Percentiles rank a stretch among this genome's conserved stretches.
These are phyloP conservation scores for Hirundo rustica DNA, from an alignment of 2,797 vertebrate species.

Conservation along the genomic window DNA sequence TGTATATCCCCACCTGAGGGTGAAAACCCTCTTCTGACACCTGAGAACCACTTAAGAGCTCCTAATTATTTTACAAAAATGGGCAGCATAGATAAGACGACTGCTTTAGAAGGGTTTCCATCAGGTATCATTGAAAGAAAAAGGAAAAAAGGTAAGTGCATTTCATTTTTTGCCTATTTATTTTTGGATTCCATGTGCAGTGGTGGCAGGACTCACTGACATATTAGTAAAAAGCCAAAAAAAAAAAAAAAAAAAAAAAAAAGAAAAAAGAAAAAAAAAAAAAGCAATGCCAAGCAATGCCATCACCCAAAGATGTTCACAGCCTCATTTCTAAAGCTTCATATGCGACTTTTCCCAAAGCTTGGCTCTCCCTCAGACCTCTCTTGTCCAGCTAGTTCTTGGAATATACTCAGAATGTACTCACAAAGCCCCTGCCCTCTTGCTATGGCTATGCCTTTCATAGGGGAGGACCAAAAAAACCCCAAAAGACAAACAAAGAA, in stretches of 20 bases:
- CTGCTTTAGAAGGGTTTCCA: not conserved
- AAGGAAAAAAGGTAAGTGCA: not conserved
- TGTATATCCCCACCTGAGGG: not conserved
- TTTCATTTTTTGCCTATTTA: not conserved
- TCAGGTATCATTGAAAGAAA: not conserved
- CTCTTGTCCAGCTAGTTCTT: not conserved
- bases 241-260: not conserved
- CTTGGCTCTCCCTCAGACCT: not conserved
- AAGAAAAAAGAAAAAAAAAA: not conserved
- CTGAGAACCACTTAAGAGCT: not conserved
- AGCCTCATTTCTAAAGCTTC: not conserved
- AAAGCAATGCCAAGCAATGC: too few relatives aligned
- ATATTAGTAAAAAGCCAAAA: not conserved
- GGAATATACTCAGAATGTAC: not conserved
- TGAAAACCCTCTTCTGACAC: not conserved
- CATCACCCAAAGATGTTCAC: not conserved
- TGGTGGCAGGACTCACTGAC: not conserved
- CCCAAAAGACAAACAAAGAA: not conserved
- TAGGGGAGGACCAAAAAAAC: not conserved
- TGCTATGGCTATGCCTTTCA: not conserved
- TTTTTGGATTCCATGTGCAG: not conserved
- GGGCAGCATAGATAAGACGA: not conserved
- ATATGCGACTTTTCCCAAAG: fast-evolving
- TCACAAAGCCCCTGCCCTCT: not conserved
- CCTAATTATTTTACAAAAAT: not conserved